These are phyloP conservation scores for Ceyx melanurus DNA, from an alignment of 2,113 vertebrate species.

Conservation along the genomic window DNA sequence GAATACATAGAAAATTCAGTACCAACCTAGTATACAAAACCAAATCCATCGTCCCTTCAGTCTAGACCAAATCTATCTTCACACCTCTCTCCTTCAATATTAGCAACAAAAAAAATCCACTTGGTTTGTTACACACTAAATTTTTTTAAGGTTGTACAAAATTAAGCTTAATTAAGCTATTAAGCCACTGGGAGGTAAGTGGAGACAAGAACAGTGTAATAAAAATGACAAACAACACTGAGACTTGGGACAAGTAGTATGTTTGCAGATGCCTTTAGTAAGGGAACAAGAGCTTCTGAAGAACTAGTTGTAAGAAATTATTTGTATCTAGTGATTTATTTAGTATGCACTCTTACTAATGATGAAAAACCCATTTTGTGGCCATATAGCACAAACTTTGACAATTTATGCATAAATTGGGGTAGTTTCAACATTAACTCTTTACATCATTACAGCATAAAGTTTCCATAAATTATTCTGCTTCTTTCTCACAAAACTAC, in stretches of 20 bases:
- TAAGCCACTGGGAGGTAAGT: not conserved
- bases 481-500: not conserved
- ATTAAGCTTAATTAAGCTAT: not conserved
- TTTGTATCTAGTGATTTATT: not conserved
- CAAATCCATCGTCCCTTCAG: not conserved
- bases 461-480: not conserved
- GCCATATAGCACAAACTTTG: not conserved
- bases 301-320: not conserved
- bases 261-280: not conserved
- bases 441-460: not conserved
- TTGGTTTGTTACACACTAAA: not conserved
- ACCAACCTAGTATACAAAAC: not conserved
- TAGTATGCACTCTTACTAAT: accelerated
- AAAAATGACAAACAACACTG: not conserved
- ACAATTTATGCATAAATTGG: not conserved
- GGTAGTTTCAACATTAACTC: not conserved
- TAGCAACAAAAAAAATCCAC: not conserved
- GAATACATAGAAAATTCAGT: not conserved
- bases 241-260: not conserved
- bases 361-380: not conserved
- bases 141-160: not conserved
- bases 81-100: not conserved
- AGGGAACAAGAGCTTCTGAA: not conserved
- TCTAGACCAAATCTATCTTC: not conserved
- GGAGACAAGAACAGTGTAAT: not conserved